Conservation (phyloP, 2,113 vertebrate genomes). For the Phaethornis superciliosus region DNA sequence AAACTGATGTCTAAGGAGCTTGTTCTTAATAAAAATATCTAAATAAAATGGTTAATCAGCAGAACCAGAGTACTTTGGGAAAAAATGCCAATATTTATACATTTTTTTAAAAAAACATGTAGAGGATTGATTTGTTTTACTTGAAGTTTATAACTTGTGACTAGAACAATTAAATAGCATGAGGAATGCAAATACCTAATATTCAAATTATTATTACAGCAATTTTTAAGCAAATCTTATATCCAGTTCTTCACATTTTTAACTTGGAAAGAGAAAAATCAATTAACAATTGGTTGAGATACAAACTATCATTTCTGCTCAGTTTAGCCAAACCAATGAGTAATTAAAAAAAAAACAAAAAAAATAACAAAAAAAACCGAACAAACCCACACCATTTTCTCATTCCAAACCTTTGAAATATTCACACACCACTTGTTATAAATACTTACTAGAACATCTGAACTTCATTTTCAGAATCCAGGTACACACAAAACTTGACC, state of each 20-base stretch:
- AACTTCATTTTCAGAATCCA: neutral
- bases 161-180: neutral
- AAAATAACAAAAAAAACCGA: too few species aligned
- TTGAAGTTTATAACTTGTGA: neutral
- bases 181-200: neutral
- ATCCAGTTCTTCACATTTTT: neutral
- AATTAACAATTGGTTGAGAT: neutral
- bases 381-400: too few species aligned
- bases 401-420: neutral
- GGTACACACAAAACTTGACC: neutral
- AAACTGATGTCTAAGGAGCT: neutral
- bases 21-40: neutral
- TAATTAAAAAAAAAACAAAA: too few species aligned
- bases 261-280: neutral
- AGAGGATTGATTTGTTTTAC: neutral
- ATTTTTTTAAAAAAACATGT: neutral
- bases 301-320: neutral
- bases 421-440: neutral
- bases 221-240: neutral
- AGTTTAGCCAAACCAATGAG: neutral
- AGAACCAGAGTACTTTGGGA: neutral
- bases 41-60: neutral
- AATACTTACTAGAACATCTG: neutral
- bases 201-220: neutral
- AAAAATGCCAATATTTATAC: neutral